These are phyloP conservation scores for Iselma pallidipennis DNA, from an alignment of 2,888 invertebrate species.

Conservation along the genomic window DNA sequence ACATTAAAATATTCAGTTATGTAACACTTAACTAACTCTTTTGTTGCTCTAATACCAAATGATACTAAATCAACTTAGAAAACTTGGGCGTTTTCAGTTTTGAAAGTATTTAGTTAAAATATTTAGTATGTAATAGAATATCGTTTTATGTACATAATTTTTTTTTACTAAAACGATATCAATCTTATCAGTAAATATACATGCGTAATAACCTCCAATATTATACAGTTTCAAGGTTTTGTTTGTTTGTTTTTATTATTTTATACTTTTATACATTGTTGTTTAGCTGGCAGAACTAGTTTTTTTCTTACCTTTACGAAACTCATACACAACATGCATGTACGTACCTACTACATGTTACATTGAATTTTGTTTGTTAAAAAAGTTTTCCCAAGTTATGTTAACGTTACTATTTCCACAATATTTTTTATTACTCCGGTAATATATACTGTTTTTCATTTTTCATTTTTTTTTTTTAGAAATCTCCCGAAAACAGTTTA, in stretches of 20 bases:
- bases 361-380: not conserved
- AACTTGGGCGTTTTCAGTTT: not conserved
- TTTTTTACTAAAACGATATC: no score
- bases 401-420: conserved; percentile 44
- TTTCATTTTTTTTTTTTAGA: conserved; percentile 6
- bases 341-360: not conserved
- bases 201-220: not conserved
- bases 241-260: conserved; percentile 39
- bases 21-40: not conserved
- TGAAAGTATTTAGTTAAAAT: not conserved
- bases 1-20: not conserved
- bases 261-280: conserved; percentile 30
- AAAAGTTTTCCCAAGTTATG: conserved; percentile 26
- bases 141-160: no score
- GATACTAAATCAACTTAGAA: not conserved
- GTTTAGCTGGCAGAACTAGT: conserved; percentile 37
- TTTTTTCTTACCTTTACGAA: conserved; percentile 19
- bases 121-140: not conserved
- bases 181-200: not conserved
- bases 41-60: no score
- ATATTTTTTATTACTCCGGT: conserved; percentile 46
- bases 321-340: conserved; percentile 18
- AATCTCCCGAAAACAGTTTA: no score
- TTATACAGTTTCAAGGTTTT: conserved; percentile 32
- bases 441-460: conserved; percentile 18